Evolutionary conservation across 2,888 invertebrate genomes (phyloP), one percentile per base, ranked within the genome.

Genomic region (Andrena bicolor): DNA sequence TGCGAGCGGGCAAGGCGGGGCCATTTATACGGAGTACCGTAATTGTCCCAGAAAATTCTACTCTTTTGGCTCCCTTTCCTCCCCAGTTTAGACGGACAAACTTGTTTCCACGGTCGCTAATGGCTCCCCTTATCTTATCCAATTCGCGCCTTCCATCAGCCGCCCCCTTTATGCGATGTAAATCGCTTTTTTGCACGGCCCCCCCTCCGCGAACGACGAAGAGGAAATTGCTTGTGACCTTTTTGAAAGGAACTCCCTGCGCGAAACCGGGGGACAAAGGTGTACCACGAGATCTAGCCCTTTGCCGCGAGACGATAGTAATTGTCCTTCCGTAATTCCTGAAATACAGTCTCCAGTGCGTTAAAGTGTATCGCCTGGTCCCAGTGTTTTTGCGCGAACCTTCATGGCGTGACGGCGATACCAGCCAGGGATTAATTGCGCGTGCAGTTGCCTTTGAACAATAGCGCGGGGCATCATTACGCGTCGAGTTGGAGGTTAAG

Each of bases 51-150:
- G 71, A 53, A 74, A 68, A 75, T 78, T 83, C 77, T 51, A 74
- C 74, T 71, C 69, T 65, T 76, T 58, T 8, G 2, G 26, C 58
- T 26, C 20, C 56, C 26, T n/a, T 65, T 48, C 28, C 6, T n/a
- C 35, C 58, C 23, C 48, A 65, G 69, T 73, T 30, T 61, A 28
- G 76, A 61, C 75, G 72, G 83, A 76, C 81, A 63, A 73, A 86
- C 84, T 89, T 87, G 83, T 86, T 87, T 87, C 83, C 76, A 78
- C 63, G 66, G 73, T 64, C 85, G 82, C 84, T 90, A 89, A 90
- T 89, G 86, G 80, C 77, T 77, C 60, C 80, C 80, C 79, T 89
- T 84, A 88, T 85, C 82, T 83, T 77, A 75, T 69, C 58, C 74
- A 56, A 76, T 70, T 81, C 78, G 78, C 83, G 72, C 83, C 82